Evolutionary conservation across 2,888 invertebrate species (phyloP).

Genomic region (Pseudanteris insignis): DNA sequence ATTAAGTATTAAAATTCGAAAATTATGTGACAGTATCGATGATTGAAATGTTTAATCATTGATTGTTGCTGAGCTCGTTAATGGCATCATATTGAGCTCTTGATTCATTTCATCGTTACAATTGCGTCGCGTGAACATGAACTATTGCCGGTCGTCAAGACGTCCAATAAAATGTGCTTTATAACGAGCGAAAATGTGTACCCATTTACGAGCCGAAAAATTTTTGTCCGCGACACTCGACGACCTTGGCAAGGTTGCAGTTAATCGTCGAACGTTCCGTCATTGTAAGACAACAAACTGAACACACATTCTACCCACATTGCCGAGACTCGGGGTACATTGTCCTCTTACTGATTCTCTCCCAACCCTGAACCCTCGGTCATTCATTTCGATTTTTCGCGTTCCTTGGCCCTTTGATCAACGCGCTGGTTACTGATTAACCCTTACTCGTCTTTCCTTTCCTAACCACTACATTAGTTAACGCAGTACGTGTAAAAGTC

Average conservation of each 20-base stretch:
- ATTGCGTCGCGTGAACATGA: constrained; percentile 7
- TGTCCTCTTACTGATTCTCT: constrained; percentile 20
- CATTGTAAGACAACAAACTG: constrained; percentile 27
- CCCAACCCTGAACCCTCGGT: constrained; percentile 28
- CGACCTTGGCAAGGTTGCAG: constrained; percentile 34
- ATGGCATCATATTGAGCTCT: too few species aligned
- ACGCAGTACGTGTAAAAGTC: too few species aligned
- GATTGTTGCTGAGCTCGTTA: too few species aligned
- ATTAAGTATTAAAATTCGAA: too few species aligned
- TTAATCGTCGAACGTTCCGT: constrained; percentile 32
- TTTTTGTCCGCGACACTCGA: constrained; percentile 19
- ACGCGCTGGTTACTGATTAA: too few species aligned
- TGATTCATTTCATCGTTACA: constrained; percentile 1
- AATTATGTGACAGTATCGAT: too few species aligned
- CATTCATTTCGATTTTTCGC: constrained; percentile 17
- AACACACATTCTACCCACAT: constrained; percentile 8
- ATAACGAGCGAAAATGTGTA: constrained; percentile 13
- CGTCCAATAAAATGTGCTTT: constrained; percentile 5
- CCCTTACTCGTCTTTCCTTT: too few species aligned
- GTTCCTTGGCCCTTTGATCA: not conserved
- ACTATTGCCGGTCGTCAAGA: constrained; percentile 4
- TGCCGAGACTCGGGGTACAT: constrained; percentile 10
- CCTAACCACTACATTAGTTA: too few species aligned
- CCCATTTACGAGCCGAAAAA: constrained; percentile 24
- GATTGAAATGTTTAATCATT: too few species aligned